A percentile compares a stretch with the other conserved stretches of the same genome.
These are phyloP conservation scores for Stercorarius parasiticus DNA, from an alignment of 2,113 vertebrate species.

Conservation along the genomic window DNA sequence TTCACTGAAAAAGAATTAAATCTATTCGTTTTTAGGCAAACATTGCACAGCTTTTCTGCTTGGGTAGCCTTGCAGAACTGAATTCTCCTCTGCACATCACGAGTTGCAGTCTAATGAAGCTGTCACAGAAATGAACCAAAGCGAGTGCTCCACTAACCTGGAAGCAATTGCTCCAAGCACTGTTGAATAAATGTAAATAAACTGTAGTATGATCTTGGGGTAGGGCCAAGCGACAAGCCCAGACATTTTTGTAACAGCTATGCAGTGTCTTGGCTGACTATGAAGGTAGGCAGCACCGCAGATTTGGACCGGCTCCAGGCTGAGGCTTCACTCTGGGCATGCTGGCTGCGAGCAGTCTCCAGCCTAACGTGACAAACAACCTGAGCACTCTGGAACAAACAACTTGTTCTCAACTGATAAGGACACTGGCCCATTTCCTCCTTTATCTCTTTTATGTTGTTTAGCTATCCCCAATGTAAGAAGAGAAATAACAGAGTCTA, in stretches of 20 bases:
- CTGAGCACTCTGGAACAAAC: slow-evolving; percentile 49
- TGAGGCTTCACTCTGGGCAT: not conserved
- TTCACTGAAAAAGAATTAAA: not conserved
- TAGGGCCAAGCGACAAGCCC: not conserved
- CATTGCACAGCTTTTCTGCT: not conserved
- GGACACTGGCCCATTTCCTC: slow-evolving; percentile 20
- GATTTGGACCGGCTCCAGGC: not conserved
- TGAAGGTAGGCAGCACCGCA: not conserved
- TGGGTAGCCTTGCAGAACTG: not conserved
- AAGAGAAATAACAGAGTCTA: slow-evolving; percentile 39
- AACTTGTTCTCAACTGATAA: slow-evolving; percentile 41
- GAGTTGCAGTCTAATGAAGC: not conserved
- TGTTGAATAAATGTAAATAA: not conserved
- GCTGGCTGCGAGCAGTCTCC: not conserved
- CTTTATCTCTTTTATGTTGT: not conserved
- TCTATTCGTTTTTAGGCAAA: not conserved
- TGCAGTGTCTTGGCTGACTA: not conserved
- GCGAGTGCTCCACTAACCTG: not conserved
- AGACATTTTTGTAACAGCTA: not conserved
- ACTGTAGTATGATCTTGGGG: not conserved
- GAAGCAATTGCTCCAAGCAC: not conserved
- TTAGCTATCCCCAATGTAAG: slow-evolving; percentile 1
- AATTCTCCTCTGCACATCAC: not conserved
- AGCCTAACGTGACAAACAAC: not conserved
- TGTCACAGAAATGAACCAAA: not conserved